Evolutionary conservation across 1,140 invertebrate genomes (phyloP), one percentile per base, ranked within the genome.

Genomic region (Drosophila fuyamai): DNA sequence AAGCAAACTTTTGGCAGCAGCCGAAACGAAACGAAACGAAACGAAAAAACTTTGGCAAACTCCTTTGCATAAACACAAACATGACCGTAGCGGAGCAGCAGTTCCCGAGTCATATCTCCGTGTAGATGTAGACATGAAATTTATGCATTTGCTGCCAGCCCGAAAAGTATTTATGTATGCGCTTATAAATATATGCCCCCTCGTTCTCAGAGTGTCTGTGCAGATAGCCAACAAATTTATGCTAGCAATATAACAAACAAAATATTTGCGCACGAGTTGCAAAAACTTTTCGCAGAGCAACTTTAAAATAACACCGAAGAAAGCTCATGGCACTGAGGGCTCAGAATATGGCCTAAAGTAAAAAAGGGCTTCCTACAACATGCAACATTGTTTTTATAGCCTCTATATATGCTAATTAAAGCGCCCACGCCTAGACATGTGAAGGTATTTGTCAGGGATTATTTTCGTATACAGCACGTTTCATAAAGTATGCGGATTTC

Each of bases 231-330:
- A 84, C 73, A 86, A 86, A 86, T 86, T 86, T 86, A 86, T 86
- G 83, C 83, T 88, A 70, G 83, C 79, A 86, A 86, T 88, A 86
- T 86, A 88, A 86, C 83, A 86, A 86, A 86, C 83, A 86, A 86
- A 86, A 86, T 86, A 86, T 86, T 86, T 86, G 83, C 63, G 83
- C 84, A 83, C 79, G 62, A 84, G 78, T 67, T 63, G 83, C 79
- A 82, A 83, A 86, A 86, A 82, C 44, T 83, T 86, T 88, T 76
- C 40, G 63, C 67, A 47, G 51, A 70, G 53, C 72, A 84, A 82
- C 83, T 86, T 88, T 88, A 86, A 86, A 88, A 84, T 85, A 84
- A 81, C 81, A 85, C 62, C 66, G 53, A 67, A 76, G 71, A 73
- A 73, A 63, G 71, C 65, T 43, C 61, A 44, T 55, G 77, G 51